A percentile compares a stretch with the other conserved stretches of the same genome.
These are phyloP conservation scores for Paratrypauchen microcephalus DNA, from an alignment of 2,797 vertebrate species.

Conservation along the genomic window DNA sequence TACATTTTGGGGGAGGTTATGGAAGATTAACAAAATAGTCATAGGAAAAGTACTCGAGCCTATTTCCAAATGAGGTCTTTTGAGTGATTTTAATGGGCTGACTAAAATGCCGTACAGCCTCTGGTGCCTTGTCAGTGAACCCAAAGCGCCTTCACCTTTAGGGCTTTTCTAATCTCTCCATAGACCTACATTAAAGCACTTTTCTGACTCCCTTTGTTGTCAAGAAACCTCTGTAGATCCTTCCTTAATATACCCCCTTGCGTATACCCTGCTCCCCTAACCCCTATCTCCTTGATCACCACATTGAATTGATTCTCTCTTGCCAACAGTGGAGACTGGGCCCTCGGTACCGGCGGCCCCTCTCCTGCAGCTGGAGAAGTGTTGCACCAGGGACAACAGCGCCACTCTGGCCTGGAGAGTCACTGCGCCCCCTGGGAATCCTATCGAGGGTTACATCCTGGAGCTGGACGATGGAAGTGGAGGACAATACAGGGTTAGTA, in stretches of 20 bases:
- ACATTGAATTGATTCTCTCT: slow-evolving; percentile 10
- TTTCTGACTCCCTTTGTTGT: slow-evolving; percentile 29
- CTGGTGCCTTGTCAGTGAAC: slow-evolving; percentile 43
- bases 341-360: slow-evolving; percentile 85
- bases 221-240: slow-evolving; percentile 20
- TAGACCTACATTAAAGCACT: slow-evolving; percentile 31
- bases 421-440: slow-evolving; percentile 75
- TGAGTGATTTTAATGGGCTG: slow-evolving; percentile 17
- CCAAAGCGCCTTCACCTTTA: slow-evolving; percentile 20
- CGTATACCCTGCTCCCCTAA: not conserved
- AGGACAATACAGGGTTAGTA: slow-evolving; percentile 92
- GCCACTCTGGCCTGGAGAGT: slow-evolving; percentile 96
- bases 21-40: slow-evolving; percentile 3
- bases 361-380: slow-evolving; percentile 94
- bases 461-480: slow-evolving; percentile 96
- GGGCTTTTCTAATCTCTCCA: slow-evolving; percentile 11
- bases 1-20: not conserved
- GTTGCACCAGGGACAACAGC: slow-evolving; percentile 94
- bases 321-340: slow-evolving; percentile 66
- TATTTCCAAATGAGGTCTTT: slow-evolving; percentile 18
- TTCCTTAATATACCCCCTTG: not conserved
- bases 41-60: not conserved
- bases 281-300: not conserved
- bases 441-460: slow-evolving; percentile 94
- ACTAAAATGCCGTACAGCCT: slow-evolving; percentile 31